A percentile compares a stretch with the other conserved stretches of the same genome.
Evolutionary conservation across 2,113 vertebrate species (phyloP).

Genomic region (Pelvicachromis taeniatus): DNA sequence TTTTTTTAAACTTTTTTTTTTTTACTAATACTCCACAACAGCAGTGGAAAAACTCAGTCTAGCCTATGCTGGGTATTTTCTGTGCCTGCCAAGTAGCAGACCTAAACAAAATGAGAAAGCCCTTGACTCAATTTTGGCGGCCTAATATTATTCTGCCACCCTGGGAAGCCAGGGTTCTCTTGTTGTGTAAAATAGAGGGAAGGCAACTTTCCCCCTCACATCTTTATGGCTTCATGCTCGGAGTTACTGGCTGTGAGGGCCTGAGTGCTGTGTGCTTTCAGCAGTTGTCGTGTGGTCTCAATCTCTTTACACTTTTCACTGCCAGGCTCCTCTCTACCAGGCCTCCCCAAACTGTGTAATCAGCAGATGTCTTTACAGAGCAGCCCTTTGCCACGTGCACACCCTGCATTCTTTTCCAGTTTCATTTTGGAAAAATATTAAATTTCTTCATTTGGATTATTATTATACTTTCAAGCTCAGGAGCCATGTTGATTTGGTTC

Average conservation of each 20-base stretch:
- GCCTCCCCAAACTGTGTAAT: constrained; percentile 70
- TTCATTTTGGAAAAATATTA: constrained; percentile 51
- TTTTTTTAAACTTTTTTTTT: not conserved
- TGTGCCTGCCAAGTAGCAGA: constrained; percentile 18
- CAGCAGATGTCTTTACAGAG: constrained; percentile 76
- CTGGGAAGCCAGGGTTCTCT: constrained; percentile 38
- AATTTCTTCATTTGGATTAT: constrained; percentile 37
- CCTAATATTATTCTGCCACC: constrained; percentile 53
- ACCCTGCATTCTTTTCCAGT: constrained; percentile 53
- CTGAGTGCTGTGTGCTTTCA: constrained; percentile 55
- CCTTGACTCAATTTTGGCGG: constrained; percentile 50
- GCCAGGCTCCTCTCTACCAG: constrained; percentile 59
- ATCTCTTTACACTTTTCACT: constrained; percentile 67
- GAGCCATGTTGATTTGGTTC: constrained; percentile 57
- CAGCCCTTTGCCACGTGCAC: constrained; percentile 44
- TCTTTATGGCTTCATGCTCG: constrained; percentile 55
- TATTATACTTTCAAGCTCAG: constrained; percentile 49
- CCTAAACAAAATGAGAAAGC: constrained; percentile 38
- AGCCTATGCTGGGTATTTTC: constrained; percentile 5
- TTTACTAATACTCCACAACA: constrained; percentile 11
- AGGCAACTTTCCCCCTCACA: constrained; percentile 51
- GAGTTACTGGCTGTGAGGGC: constrained; percentile 53
- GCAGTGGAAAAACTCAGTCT: not conserved
- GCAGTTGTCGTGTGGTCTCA: constrained; percentile 57
- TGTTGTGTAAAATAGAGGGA: constrained; percentile 53